Evolutionary conservation across 2,797 vertebrate species (phyloP).

Genomic region (Bucorvus abyssinicus): DNA sequence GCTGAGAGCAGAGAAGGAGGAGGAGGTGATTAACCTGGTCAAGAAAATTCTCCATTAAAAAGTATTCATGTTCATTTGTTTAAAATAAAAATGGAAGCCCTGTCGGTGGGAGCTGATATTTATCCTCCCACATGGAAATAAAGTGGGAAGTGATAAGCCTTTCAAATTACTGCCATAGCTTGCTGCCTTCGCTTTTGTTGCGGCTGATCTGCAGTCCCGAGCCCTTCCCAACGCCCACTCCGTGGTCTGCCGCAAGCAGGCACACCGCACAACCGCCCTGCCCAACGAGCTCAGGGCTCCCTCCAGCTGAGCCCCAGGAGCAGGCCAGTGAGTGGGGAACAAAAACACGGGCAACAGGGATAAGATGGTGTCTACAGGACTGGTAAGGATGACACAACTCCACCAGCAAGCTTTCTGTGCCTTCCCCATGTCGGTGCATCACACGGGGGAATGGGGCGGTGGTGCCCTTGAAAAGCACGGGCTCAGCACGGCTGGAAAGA

Average conservation of each 20-base stretch:
- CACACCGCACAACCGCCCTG: neutral
- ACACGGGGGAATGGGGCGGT: fast-evolving
- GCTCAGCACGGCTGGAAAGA: neutral
- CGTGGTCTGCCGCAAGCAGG: neutral
- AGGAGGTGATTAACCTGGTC: neutral
- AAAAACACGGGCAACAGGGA: neutral
- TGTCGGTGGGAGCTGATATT: neutral
- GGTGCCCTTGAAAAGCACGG: neutral
- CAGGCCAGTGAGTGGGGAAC: neutral
- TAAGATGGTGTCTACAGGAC: neutral
- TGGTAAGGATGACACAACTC: neutral
- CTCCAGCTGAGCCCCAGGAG: neutral
- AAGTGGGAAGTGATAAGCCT: neutral
- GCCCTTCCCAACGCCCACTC: neutral
- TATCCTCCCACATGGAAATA: neutral
- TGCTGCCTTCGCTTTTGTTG: neutral
- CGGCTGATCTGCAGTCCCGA: fast-evolving
- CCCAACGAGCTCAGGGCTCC: neutral
- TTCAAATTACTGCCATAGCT: neutral
- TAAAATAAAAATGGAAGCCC: slow-evolving; percentile 27
- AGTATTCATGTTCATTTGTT: neutral
- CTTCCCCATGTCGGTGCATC: fast-evolving
- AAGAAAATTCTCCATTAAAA: slow-evolving; percentile 23
- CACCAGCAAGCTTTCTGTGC: neutral
- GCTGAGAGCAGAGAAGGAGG: neutral